Conservation (phyloP, 2,797 vertebrate species). For the Rhinogobio ventralis region DNA sequence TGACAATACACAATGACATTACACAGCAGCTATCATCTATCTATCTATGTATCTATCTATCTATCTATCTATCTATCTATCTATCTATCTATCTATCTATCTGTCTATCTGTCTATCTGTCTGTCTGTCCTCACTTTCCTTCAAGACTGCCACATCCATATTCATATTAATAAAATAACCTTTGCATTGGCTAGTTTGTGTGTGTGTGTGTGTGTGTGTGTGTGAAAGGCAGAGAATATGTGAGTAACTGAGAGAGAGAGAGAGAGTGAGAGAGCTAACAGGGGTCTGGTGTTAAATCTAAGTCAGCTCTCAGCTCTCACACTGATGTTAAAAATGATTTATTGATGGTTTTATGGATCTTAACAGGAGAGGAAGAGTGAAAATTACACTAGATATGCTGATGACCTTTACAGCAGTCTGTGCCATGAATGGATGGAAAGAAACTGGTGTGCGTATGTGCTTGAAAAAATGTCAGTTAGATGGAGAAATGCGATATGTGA, state of each 20-base stretch:
- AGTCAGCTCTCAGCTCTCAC: conserved; percentile 63
- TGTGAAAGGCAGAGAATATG: neutral
- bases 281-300: conserved; percentile 71
- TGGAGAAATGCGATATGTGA: conserved; percentile 46
- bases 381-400: conserved; percentile 75
- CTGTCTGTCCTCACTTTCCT: neutral
- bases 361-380: conserved; percentile 76
- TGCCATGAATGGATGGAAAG: conserved; percentile 60
- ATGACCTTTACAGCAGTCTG: conserved; percentile 77
- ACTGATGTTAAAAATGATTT: conserved; percentile 80
- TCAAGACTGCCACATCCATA: neutral
- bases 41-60: neutral
- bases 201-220: neutral
- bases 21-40: no score
- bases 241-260: conserved; percentile 8
- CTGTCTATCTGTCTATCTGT: neutral
- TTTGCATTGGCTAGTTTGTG: neutral
- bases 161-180: conserved; percentile 1
- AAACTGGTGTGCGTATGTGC: conserved; percentile 28
- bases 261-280: conserved; percentile 52
- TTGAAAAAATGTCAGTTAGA: conserved; percentile 39
- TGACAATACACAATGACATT: neutral
- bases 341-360: conserved; percentile 82
- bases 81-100: neutral
- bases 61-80: neutral